These are phyloP conservation scores for Dione vanillae DNA, from an alignment of 2,888 invertebrate genomes.

Conservation along the genomic window DNA sequence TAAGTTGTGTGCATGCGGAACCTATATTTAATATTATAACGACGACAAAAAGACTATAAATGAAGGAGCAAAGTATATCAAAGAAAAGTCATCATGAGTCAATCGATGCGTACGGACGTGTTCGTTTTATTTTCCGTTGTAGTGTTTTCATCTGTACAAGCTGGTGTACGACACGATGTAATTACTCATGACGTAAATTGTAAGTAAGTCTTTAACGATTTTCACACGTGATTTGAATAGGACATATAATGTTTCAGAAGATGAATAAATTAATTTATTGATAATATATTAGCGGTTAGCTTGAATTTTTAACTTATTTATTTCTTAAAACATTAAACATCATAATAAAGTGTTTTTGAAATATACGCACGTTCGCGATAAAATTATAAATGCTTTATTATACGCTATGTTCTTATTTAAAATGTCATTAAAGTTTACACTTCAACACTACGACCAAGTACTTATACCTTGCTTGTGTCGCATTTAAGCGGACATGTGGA, in stretches of 20 bases:
- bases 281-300: neutral
- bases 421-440: neutral
- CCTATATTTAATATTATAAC: neutral
- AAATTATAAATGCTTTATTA: neutral
- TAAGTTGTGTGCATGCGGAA: neutral
- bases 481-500: neutral
- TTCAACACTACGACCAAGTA: neutral
- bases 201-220: conserved; percentile 24
- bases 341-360: neutral
- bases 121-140: conserved; percentile 16
- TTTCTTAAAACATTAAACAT: neutral
- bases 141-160: conserved; percentile 10
- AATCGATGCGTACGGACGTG: conserved; percentile 11
- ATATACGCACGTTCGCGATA: neutral
- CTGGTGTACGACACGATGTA: conserved; percentile 12
- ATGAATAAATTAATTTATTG: too few species aligned
- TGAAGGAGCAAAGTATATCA: neutral
- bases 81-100: conserved; percentile 30
- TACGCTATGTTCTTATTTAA: neutral
- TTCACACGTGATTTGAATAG: neutral
- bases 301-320: neutral
- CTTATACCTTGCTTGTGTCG: neutral
- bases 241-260: neutral
- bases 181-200: conserved; percentile 10
- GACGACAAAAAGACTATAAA: neutral